Percentiles rank a stretch among this genome's conserved stretches.
These are phyloP conservation scores for Myxocyprinus asiaticus DNA, from an alignment of 2,113 vertebrate species.

Conservation along the genomic window DNA sequence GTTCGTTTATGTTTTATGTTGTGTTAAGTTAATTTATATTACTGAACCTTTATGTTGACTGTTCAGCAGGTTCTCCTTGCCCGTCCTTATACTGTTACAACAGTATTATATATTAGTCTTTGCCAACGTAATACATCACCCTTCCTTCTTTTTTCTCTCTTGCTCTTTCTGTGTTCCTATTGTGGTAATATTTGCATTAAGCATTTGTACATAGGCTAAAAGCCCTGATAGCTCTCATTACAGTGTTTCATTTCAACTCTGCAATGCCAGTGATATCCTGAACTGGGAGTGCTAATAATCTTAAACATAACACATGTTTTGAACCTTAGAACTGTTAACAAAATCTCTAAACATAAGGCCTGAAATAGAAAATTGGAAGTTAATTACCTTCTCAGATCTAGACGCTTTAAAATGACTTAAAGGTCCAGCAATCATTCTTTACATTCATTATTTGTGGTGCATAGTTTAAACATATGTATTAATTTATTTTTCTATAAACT, in stretches of 20 bases:
- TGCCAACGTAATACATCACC: neutral
- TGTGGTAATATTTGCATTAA: slow-evolving; percentile 16
- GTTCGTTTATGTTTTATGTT: no score
- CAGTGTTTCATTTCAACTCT: neutral
- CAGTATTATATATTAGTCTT: neutral
- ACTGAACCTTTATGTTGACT: no score
- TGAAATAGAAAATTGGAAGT: neutral
- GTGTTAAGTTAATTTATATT: no score
- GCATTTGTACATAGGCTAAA: neutral
- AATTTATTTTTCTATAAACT: neutral
- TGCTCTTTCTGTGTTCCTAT: neutral
- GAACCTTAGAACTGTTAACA: neutral
- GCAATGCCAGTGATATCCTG: neutral
- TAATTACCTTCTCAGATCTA: neutral
- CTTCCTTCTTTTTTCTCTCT: neutral
- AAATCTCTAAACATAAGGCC: neutral
- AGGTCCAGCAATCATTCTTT: no score
- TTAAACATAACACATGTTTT: neutral
- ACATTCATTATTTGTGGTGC: neutral
- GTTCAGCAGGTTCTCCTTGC: no score
- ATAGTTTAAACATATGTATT: neutral
- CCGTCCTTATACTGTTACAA: no score
- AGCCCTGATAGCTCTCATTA: neutral
- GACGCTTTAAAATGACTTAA: neutral
- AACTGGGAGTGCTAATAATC: neutral